A percentile compares a stretch with the other conserved stretches of the same genome.
These are phyloP conservation scores for Conus ventricosus DNA, from an alignment of 1,140 invertebrate species.

Conservation along the genomic window DNA sequence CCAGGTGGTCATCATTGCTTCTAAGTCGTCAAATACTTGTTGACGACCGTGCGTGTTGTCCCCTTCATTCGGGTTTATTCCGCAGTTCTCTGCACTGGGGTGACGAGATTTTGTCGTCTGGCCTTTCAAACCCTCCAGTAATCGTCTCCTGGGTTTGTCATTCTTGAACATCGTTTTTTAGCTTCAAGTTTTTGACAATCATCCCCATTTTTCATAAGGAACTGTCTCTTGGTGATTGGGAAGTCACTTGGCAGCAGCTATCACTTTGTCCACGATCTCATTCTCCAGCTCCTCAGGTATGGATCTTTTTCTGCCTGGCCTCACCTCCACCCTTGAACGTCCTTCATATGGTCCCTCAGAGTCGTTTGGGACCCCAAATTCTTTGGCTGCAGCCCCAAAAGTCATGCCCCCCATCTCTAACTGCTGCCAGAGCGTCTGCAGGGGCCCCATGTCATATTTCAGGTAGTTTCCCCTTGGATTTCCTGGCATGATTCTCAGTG, in stretches of 20 bases:
- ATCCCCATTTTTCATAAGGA: constrained; percentile 26
- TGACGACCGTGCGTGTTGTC: constrained; percentile 25
- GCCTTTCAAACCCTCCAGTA: constrained; percentile 8
- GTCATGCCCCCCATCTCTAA: neutral
- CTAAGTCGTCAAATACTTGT: constrained; percentile 32
- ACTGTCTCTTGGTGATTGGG: neutral
- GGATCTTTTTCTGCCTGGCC: neutral
- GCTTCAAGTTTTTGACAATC: neutral
- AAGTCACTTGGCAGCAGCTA: constrained; percentile 17
- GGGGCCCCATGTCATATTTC: neutral
- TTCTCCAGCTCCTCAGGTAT: constrained; percentile 29
- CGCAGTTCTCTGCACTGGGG: neutral
- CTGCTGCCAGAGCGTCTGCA: neutral
- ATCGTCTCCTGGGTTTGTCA: constrained; percentile 16
- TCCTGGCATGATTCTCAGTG: neutral
- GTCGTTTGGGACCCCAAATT: constrained; percentile 30
- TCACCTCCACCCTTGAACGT: neutral
- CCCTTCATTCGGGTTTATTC: neutral
- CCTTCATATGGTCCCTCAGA: constrained; percentile 8
- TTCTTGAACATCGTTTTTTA: constrained; percentile 28
- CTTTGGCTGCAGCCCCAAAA: constrained; percentile 1
- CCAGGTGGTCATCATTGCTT: constrained; percentile 24
- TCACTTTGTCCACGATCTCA: constrained; percentile 12
- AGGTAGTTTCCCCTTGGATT: neutral
- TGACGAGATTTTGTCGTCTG: neutral